Conservation (phyloP, 1,140 invertebrate genomes). For the Habropoda laboriosa region DNA sequence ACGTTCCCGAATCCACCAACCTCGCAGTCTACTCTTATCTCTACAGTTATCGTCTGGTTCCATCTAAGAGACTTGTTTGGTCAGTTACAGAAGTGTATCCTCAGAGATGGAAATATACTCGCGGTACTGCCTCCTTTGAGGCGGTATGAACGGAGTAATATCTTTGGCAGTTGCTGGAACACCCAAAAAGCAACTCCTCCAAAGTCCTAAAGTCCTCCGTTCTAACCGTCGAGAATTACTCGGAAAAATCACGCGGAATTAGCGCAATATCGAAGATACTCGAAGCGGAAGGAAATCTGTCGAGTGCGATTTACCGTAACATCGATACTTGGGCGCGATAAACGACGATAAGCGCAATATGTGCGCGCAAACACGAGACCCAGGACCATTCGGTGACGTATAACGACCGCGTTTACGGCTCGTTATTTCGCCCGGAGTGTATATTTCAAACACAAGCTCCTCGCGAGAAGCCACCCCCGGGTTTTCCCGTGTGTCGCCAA, state of each 20-base stretch:
- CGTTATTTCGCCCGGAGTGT: neutral
- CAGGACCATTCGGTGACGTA: conserved; percentile 1
- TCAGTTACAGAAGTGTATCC: neutral
- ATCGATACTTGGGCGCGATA: neutral
- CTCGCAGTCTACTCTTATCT: conserved; percentile 5
- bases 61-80: neutral
- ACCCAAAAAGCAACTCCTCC: neutral
- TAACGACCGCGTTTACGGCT: conserved; percentile 17
- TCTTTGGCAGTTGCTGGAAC: neutral
- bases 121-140: conserved; percentile 3
- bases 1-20: neutral
- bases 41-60: neutral
- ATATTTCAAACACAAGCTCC: conserved; percentile 18
- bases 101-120: conserved; percentile 27
- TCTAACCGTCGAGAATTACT: neutral
- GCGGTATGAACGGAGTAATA: neutral
- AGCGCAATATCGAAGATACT: too few species aligned
- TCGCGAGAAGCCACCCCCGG: too few species aligned
- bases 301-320: neutral
- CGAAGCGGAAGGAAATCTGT: conserved; percentile 1
- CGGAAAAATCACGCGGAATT: neutral
- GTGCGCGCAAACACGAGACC: too few species aligned
- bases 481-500: too few species aligned
- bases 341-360: neutral
- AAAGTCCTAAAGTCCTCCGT: neutral